Evolutionary conservation across 2,888 invertebrate genomes (phyloP), one percentile per base, ranked within the genome.

Genomic region (Epinotia demarniana): DNA sequence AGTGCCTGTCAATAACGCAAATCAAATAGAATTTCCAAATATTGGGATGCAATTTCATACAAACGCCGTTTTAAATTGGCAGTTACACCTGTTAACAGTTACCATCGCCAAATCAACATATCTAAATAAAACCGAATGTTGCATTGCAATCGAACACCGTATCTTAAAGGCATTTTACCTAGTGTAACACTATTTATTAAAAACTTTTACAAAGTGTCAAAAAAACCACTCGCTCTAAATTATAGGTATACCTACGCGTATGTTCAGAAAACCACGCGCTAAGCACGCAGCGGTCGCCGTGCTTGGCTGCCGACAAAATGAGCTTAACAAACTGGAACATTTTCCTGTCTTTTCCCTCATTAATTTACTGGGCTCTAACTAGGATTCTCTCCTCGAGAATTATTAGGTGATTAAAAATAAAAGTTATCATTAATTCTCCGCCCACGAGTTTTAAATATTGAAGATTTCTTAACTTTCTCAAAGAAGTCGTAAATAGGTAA

Each of bases 301-400:
- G 55, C 66, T 27, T 55, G 3, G 19, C 39, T 39, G 78, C 79
- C 80, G 78, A 80, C 78, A 79, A 81, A 27, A 81, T 79, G 78
- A 81, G 79, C 81, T 82, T 83, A 85, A 83, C 85, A 82, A 84
- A 82, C 81, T 83, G 83, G 79, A 84, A 85, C 81, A 82, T 75
- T 80, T 79, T 67, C 77, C 77, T 62, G 77, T 68, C 77, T 82
- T 83, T 81, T 80, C 80, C 75, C 78, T 77, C 79, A 78, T 80
- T 82, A 83, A 85, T 83, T 82, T 79, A 77, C 78, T 75, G 49
- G 77, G 74, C 73, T 77, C 79, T 77, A 62, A 75, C 68, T 78
- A 63, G 61, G 69, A 75, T 77, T 67, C 66, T 64, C 63, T 61
- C 27, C 57, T 72, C 61, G 46, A 71, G 67, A 70, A 76, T 57